Evolutionary conservation across 2,797 vertebrate genomes (phyloP).

Genomic region (Enteromius treurensis): DNA sequence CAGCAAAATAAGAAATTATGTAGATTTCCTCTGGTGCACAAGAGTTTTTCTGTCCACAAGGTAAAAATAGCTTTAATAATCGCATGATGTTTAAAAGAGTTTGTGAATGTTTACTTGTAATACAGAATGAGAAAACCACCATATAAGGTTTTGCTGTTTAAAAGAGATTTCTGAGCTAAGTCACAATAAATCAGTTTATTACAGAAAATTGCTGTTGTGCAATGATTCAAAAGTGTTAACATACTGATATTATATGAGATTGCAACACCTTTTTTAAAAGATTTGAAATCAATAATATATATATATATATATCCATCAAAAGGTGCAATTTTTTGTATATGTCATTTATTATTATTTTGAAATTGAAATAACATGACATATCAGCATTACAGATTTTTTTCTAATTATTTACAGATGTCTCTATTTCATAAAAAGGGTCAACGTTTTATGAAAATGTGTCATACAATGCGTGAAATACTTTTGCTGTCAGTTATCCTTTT

Average conservation of each 20-base stretch:
- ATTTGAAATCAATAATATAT: too few relatives aligned
- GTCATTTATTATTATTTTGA: too few relatives aligned
- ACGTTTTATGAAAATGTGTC: background rate
- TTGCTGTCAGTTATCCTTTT: background rate
- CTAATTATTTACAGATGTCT: background rate
- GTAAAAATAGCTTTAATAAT: background rate
- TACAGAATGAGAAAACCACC: background rate
- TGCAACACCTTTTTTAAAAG: background rate
- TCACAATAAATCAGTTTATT: background rate
- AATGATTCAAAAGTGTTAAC: conserved; percentile 1
- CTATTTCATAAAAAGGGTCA: background rate
- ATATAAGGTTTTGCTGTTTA: background rate
- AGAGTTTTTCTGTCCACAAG: background rate
- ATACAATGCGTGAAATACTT: background rate
- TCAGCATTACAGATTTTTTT: background rate
- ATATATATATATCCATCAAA: too few relatives aligned
- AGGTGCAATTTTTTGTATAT: too few relatives aligned
- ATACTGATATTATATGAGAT: background rate
- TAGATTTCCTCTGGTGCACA: background rate
- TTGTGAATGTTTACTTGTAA: background rate
- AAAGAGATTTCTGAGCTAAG: background rate
- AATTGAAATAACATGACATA: too few relatives aligned
- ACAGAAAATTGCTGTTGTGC: background rate
- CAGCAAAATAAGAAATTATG: background rate
- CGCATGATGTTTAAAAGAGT: background rate